A percentile compares a stretch with the other conserved stretches of the same genome.
These are phyloP conservation scores for Erythrolamprus reginae DNA, from an alignment of 2,113 vertebrate genomes.

Conservation along the genomic window DNA sequence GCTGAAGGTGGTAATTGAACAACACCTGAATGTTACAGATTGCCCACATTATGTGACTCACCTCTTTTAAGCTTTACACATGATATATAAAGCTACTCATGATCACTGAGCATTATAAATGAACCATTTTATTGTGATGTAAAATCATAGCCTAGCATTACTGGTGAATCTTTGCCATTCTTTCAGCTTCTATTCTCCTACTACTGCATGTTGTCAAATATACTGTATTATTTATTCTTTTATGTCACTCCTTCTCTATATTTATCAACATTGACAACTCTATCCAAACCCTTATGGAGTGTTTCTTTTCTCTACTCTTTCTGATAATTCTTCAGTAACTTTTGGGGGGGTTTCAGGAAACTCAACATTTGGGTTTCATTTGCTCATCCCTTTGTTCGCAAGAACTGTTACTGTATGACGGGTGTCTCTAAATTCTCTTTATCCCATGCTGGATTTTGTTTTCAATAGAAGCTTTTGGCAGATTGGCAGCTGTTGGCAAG, in stretches of 20 bases:
- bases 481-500: slow-evolving; percentile 44
- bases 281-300: not conserved
- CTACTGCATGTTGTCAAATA: not conserved
- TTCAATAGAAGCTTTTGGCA: slow-evolving; percentile 19
- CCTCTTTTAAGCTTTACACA: not conserved
- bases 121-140: not conserved
- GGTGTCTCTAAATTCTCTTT: not conserved
- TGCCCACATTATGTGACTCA: not conserved
- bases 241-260: not conserved
- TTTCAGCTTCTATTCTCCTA: not conserved
- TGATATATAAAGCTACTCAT: not conserved
- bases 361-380: not conserved
- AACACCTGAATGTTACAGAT: not conserved
- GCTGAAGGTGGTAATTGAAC: not conserved
- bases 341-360: not conserved
- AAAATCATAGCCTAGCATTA: not conserved
- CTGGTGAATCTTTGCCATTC: not conserved
- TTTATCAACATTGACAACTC: not conserved
- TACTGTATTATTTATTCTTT: not conserved
- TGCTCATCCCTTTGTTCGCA: not conserved
- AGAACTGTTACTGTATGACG: not conserved
- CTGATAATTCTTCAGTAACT: not conserved
- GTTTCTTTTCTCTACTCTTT: not conserved
- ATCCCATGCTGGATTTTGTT: not conserved
- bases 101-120: not conserved